Percentiles rank a stretch among this genome's conserved stretches.
phyloP scores from a whole-genome alignment of 2,888 invertebrate species.

The Tillus elongatus region DNA sequence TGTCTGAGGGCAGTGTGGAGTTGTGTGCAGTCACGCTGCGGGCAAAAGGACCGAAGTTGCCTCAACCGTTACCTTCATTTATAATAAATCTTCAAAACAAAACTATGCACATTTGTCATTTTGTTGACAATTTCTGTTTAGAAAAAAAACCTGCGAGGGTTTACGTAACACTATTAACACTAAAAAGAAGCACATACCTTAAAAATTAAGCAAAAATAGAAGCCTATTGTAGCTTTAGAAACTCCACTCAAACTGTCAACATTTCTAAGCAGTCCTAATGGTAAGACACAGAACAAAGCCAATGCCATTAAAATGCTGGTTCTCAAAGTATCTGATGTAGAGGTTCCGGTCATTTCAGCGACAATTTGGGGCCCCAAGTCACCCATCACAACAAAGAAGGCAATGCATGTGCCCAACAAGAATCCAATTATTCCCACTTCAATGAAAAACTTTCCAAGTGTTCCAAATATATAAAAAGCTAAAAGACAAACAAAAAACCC shows the following conservation, averaged over 20 bases:
- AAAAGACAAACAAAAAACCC: slow-evolving; percentile 32
- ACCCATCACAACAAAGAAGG: slow-evolving; percentile 96
- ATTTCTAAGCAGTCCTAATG: slow-evolving; percentile 79
- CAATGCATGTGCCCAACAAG: slow-evolving; percentile 88
- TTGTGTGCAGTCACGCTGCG: too few species aligned
- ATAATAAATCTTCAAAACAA: too few species aligned
- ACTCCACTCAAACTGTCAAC: slow-evolving; percentile 83
- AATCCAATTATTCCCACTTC: slow-evolving; percentile 92
- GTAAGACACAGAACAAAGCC: slow-evolving; percentile 75
- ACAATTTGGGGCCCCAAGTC: slow-evolving; percentile 90
- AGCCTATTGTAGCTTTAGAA: slow-evolving; percentile 81
- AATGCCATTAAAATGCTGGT: slow-evolving; percentile 61
- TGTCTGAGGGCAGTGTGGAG: too few species aligned
- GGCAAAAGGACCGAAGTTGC: too few species aligned
- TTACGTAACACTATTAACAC: too few species aligned
- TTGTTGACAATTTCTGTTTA: too few species aligned
- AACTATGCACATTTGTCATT: too few species aligned
- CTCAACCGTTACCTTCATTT: too few species aligned
- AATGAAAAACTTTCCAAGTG: slow-evolving; percentile 80
- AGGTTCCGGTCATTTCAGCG: slow-evolving; percentile 52
- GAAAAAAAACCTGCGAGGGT: too few species aligned
- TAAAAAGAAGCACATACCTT: slow-evolving; percentile 72
- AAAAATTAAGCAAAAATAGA: slow-evolving; percentile 80
- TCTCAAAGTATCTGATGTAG: slow-evolving; percentile 40
- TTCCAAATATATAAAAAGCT: slow-evolving; percentile 86